These are phyloP conservation scores for Chiroxiphia lanceolata DNA, from an alignment of 2,797 vertebrate genomes.

Conservation along the genomic window DNA sequence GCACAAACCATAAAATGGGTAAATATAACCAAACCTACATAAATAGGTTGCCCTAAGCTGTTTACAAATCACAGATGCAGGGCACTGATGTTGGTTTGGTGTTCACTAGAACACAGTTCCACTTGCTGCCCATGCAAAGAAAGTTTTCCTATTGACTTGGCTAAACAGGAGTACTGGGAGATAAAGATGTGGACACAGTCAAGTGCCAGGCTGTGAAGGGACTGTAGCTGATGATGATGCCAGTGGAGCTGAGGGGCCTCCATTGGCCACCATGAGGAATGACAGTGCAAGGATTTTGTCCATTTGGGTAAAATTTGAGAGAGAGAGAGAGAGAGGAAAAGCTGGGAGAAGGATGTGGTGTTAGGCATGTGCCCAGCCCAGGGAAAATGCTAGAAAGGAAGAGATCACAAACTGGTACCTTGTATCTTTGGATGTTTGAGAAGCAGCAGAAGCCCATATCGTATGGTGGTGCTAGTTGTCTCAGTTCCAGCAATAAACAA, in stretches of 20 bases:
- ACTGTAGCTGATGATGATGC: neutral
- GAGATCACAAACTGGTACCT: slow-evolving; percentile 14
- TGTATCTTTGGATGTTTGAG: slow-evolving; percentile 59
- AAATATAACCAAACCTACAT: neutral
- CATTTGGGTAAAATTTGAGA: neutral
- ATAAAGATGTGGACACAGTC: neutral
- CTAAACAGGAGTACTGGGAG: neutral
- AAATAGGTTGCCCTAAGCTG: neutral
- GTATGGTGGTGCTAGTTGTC: slow-evolving; percentile 33
- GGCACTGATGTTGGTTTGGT: neutral
- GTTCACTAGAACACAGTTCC: neutral
- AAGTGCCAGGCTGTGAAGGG: neutral
- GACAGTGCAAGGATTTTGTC: neutral
- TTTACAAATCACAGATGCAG: neutral
- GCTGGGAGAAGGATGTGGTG: neutral
- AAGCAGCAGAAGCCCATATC: slow-evolving; percentile 48
- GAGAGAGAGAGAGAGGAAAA: neutral
- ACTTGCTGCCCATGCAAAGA: neutral
- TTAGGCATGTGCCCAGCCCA: neutral
- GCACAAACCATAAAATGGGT: neutral
- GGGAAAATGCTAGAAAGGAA: neutral
- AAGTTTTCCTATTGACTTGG: neutral
- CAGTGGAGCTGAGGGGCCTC: neutral
- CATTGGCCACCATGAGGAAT: neutral
- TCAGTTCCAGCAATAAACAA: slow-evolving; percentile 25